These are phyloP conservation scores for Tenthredo notha DNA, from an alignment of 2,888 invertebrate species.

Conservation along the genomic window DNA sequence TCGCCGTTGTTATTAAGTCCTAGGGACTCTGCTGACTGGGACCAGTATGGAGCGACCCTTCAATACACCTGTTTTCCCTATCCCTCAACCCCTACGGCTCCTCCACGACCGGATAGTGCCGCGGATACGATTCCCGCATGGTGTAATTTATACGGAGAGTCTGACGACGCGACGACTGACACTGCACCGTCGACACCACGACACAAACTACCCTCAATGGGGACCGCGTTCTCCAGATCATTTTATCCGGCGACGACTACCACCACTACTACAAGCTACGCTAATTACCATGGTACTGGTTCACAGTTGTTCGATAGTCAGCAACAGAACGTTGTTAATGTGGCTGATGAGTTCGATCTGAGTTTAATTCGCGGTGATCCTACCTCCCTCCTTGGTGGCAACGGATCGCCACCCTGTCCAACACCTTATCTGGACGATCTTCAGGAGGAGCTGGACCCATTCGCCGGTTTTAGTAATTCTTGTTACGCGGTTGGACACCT, in stretches of 20 bases:
- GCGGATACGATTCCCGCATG: slow-evolving; percentile 69
- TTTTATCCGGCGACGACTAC: slow-evolving; percentile 69
- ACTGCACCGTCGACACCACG: slow-evolving; percentile 25
- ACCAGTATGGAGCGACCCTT: slow-evolving; percentile 67
- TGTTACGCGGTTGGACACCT: slow-evolving; percentile 74
- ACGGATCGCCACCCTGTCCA: slow-evolving; percentile 59
- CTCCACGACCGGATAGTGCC: slow-evolving; percentile 68
- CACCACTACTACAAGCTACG: slow-evolving; percentile 56
- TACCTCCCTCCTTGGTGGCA: slow-evolving; percentile 64
- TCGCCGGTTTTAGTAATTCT: slow-evolving; percentile 58
- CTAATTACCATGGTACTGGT: slow-evolving; percentile 59
- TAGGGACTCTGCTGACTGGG: slow-evolving; percentile 67
- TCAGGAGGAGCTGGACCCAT: slow-evolving; percentile 62
- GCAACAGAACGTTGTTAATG: slow-evolving; percentile 55
- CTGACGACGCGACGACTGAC: slow-evolving; percentile 56
- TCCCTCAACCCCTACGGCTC: slow-evolving; percentile 52
- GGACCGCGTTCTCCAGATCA: slow-evolving; percentile 70
- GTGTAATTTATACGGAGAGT: slow-evolving; percentile 64
- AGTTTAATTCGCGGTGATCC: slow-evolving; percentile 75
- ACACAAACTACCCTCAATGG: slow-evolving; percentile 69
- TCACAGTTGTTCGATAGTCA: slow-evolving; percentile 49
- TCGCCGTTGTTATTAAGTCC: slow-evolving; percentile 61
- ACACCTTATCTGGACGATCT: slow-evolving; percentile 64
- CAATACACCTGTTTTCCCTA: slow-evolving; percentile 65
- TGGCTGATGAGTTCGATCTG: slow-evolving; percentile 73